Evolutionary conservation across 2,888 invertebrate species (phyloP).

Genomic region (Chrysomela aeneicollis): DNA sequence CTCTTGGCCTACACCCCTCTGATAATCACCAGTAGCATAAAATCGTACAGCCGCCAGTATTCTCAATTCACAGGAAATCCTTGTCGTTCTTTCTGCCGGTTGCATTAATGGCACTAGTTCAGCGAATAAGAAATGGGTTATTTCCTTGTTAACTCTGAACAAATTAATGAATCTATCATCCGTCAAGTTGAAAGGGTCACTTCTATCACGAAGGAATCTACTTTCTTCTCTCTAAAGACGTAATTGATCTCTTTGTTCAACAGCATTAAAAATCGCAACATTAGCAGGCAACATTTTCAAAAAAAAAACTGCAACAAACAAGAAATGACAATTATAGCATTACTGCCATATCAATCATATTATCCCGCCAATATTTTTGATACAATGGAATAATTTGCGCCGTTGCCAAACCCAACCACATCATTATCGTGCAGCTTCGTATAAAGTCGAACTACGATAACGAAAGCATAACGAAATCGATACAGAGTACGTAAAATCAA

Average conservation of each 20-base stretch:
- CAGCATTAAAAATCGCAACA: background rate
- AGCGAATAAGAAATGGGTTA: background rate
- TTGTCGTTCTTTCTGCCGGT: slow-evolving; percentile 1
- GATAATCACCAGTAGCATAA: slow-evolving; percentile 10
- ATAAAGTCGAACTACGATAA: background rate
- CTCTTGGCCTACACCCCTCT: background rate
- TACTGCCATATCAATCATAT: too few relatives aligned
- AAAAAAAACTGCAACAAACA: background rate
- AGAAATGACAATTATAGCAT: too few relatives aligned
- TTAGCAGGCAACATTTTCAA: background rate
- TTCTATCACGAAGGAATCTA: slow-evolving; percentile 10
- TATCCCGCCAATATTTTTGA: background rate
- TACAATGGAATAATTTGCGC: background rate
- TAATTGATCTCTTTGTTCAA: slow-evolving; percentile 5
- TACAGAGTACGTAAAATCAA: slow-evolving; percentile 7
- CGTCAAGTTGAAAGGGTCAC: background rate
- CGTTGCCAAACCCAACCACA: background rate
- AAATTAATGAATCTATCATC: background rate
- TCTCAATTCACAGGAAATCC: background rate
- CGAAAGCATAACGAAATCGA: slow-evolving; percentile 14
- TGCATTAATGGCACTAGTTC: slow-evolving; percentile 10
- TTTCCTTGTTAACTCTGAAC: slow-evolving; percentile 2
- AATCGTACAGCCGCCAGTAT: slow-evolving; percentile 8
- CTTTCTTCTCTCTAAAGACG: background rate
- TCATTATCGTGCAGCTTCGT: background rate